These are phyloP conservation scores for Myotis findleyi DNA, from an alignment of 2,797 vertebrate species.

Conservation along the genomic window DNA sequence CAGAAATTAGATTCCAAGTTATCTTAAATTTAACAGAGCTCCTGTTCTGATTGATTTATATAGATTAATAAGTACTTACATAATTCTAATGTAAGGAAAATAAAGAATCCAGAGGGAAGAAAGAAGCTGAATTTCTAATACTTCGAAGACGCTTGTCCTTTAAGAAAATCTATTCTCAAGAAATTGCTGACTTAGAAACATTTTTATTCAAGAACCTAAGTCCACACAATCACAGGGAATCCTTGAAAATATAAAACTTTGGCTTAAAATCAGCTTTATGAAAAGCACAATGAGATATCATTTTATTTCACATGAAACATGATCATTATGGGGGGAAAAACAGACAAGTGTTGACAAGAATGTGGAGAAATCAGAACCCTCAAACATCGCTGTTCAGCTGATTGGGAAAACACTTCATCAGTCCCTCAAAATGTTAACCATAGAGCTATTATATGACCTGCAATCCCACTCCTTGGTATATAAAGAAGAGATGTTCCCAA, in stretches of 20 bases:
- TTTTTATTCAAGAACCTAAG: slow-evolving; percentile 32
- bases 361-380: background rate
- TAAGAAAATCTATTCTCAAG: background rate
- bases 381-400: background rate
- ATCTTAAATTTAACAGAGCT: background rate
- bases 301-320: background rate
- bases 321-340: background rate
- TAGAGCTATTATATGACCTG: background rate
- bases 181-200: background rate
- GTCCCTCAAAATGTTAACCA: background rate
- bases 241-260: background rate
- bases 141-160: background rate
- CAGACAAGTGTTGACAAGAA: background rate
- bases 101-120: background rate
- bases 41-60: background rate
- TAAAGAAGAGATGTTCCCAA: background rate
- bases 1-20: slow-evolving; percentile 1
- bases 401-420: background rate
- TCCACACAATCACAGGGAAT: background rate
- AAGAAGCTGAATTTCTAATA: background rate
- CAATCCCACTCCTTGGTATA: background rate
- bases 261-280: background rate
- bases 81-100: background rate
- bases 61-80: background rate
- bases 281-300: background rate